These are phyloP conservation scores for Pardalotus punctatus DNA, from an alignment of 2,113 vertebrate genomes.

Conservation along the genomic window DNA sequence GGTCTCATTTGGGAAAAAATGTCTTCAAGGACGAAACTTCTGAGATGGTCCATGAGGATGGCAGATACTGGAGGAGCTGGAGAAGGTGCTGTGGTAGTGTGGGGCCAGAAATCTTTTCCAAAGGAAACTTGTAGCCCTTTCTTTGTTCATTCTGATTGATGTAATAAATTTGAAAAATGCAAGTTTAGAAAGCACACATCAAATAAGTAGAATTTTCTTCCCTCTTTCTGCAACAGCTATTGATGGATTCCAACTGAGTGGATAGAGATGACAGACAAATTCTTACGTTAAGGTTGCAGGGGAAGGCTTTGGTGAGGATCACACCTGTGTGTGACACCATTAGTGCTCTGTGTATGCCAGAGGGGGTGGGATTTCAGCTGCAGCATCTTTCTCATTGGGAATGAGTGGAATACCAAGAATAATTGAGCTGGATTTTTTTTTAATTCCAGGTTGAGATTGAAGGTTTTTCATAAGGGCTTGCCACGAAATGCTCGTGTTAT, in stretches of 20 bases:
- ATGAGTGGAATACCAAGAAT: neutral
- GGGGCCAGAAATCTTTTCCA: neutral
- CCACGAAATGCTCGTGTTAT: neutral
- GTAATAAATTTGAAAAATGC: neutral
- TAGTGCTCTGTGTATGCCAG: neutral
- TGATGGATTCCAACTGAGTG: neutral
- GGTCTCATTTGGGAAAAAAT: neutral
- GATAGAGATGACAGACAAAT: neutral
- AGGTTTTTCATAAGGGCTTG: neutral
- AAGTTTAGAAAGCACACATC: rapidly evolving
- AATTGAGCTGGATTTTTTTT: neutral
- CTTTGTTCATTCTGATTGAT: rapidly evolving
- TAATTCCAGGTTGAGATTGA: neutral
- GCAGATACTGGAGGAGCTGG: neutral
- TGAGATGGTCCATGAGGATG: neutral
- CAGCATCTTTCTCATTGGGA: neutral
- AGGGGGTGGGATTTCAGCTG: neutral
- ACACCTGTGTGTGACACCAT: neutral
- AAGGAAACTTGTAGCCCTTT: neutral
- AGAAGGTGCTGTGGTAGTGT: neutral
- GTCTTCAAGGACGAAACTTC: neutral
- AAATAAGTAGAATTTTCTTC: neutral
- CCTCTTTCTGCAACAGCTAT: neutral
- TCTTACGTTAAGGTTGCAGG: neutral
- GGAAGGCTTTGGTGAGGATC: neutral